phyloP scores from a whole-genome alignment of 1,140 invertebrate genomes.

The Physella acuta region DNA sequence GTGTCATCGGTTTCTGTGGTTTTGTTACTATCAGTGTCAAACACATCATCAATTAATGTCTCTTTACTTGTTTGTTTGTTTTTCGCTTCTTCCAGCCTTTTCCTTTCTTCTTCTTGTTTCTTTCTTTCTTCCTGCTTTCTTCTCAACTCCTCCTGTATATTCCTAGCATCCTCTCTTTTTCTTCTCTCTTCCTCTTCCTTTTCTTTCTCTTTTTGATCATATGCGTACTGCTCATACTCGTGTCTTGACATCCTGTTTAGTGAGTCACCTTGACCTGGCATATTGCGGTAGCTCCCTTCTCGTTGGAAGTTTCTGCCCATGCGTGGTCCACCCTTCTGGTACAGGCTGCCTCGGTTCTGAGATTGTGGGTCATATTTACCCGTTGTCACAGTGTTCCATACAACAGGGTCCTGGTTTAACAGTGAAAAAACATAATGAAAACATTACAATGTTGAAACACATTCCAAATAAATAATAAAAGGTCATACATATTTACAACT shows the following conservation, averaged over 20 bases:
- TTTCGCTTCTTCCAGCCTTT: background rate
- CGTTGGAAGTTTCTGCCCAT: slow-evolving; percentile 7
- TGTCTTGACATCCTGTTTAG: slow-evolving; percentile 3
- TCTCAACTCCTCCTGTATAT: background rate
- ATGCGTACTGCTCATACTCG: slow-evolving; percentile 23
- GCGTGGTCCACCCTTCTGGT: slow-evolving; percentile 12
- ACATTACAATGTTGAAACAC: too few relatives aligned
- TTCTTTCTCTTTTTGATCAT: slow-evolving; percentile 11
- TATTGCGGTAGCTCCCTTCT: background rate
- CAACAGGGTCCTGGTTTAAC: slow-evolving; percentile 13
- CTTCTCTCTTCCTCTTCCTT: background rate
- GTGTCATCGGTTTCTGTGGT: background rate
- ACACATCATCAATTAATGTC: slow-evolving; percentile 25
- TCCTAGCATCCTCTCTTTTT: too few relatives aligned
- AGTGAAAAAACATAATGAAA: slow-evolving; percentile 12
- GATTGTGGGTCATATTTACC: slow-evolving; percentile 20
- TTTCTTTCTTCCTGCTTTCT: background rate
- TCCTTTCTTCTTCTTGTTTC: background rate
- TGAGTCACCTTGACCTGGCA: background rate
- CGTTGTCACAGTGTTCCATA: slow-evolving; percentile 24
- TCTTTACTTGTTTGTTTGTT: slow-evolving; percentile 13
- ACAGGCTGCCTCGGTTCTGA: background rate
- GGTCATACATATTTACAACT: too few relatives aligned
- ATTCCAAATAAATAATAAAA: too few relatives aligned
- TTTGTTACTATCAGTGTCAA: slow-evolving; percentile 16